phyloP scores from a whole-genome alignment of 2,113 vertebrate species.

The Euleptes europaea region DNA sequence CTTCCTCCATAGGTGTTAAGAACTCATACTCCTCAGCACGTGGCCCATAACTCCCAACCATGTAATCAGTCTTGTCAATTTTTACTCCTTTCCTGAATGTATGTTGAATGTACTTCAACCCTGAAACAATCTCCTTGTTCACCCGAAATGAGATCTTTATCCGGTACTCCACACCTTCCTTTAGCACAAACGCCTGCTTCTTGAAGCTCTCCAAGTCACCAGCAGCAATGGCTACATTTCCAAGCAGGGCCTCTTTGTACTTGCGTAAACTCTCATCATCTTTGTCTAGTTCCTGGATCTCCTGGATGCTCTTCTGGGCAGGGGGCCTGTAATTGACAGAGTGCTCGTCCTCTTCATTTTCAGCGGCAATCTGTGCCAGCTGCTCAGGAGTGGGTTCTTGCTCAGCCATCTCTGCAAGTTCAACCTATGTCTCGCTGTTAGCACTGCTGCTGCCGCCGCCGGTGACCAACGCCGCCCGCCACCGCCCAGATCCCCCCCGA shows the following conservation, averaged over 20 bases:
- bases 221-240: slow-evolving; percentile 44
- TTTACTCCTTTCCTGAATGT: slow-evolving; percentile 88
- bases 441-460: slow-evolving; percentile 1
- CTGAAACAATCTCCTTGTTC: slow-evolving; percentile 94
- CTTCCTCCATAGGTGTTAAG: slow-evolving; percentile 89
- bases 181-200: slow-evolving; percentile 89
- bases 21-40: slow-evolving; percentile 88
- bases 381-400: slow-evolving; percentile 92
- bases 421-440: slow-evolving; percentile 45
- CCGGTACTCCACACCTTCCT: slow-evolving; percentile 94
- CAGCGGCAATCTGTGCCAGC: slow-evolving; percentile 88
- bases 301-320: slow-evolving; percentile 92
- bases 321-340: slow-evolving; percentile 90
- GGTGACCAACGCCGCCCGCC: slow-evolving; percentile 47
- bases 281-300: slow-evolving; percentile 94
- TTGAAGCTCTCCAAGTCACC: slow-evolving; percentile 89
- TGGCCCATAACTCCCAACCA: slow-evolving; percentile 98
- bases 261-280: slow-evolving; percentile 95
- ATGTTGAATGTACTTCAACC: slow-evolving; percentile 91
- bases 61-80: slow-evolving; percentile 93
- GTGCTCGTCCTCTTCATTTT: slow-evolving; percentile 81
- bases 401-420: slow-evolving; percentile 85
- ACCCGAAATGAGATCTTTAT: slow-evolving; percentile 97
- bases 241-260: slow-evolving; percentile 94
- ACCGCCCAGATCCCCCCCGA: slow-evolving; percentile 72